Conservation (phyloP, 2,888 invertebrate species). For the Cerastoderma edule region DNA sequence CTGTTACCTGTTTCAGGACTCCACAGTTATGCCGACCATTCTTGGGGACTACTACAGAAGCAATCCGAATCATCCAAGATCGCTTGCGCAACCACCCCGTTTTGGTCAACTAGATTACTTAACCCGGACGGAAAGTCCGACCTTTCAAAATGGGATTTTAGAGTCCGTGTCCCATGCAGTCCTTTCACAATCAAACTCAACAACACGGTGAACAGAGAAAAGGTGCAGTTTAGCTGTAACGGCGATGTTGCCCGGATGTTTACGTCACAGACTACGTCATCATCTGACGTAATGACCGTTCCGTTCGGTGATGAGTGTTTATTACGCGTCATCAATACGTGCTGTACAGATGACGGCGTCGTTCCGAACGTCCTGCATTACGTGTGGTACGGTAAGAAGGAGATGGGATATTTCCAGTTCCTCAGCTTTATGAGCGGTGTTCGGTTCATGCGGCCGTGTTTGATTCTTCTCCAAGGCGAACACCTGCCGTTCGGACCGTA, state of each 20-base stretch:
- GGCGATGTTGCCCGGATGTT: background rate
- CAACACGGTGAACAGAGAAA: background rate
- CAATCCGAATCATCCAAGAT: no score
- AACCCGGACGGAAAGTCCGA: background rate
- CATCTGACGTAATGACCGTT: constrained; percentile 24
- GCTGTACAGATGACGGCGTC: constrained; percentile 29
- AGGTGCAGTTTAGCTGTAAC: constrained; percentile 8
- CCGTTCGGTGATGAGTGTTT: constrained; percentile 49
- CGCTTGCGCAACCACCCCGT: background rate
- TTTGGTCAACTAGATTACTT: background rate
- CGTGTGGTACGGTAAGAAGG: constrained; percentile 47
- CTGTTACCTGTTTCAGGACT: no score
- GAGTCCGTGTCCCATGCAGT: background rate
- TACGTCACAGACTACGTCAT: constrained; percentile 3
- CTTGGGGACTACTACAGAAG: no score
- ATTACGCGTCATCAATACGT: constrained; percentile 36
- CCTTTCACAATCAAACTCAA: background rate
- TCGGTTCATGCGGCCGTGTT: constrained; percentile 58
- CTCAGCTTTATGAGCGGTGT: constrained; percentile 58
- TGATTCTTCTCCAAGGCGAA: constrained; percentile 59
- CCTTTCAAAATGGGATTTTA: constrained; percentile 19
- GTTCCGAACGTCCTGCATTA: constrained; percentile 63
- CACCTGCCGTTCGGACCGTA: constrained; percentile 52
- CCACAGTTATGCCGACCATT: no score
- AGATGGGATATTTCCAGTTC: constrained; percentile 46